These are phyloP conservation scores for Anastrepha ludens DNA, from an alignment of 1,140 invertebrate genomes.

Conservation along the genomic window DNA sequence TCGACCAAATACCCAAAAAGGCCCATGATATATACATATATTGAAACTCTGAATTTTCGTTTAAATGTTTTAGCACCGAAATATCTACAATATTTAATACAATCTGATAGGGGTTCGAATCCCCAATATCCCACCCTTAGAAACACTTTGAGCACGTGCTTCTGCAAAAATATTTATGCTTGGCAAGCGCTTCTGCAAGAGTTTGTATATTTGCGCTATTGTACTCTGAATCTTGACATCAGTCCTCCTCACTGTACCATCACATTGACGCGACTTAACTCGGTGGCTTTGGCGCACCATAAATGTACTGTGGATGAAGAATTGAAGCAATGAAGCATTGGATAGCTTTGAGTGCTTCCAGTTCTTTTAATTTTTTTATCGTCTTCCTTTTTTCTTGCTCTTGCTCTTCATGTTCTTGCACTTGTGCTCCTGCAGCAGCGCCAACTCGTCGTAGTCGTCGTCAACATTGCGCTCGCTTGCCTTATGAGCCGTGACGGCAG, in stretches of 20 bases:
- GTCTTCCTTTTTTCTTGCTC: not conserved
- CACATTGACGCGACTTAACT: not conserved
- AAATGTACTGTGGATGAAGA: constrained; percentile 5
- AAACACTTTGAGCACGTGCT: too few species aligned
- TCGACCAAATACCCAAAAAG: too few species aligned
- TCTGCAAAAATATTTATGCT: not conserved
- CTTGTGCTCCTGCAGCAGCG: constrained; percentile 3
- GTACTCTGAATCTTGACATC: not conserved
- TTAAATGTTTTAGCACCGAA: too few species aligned
- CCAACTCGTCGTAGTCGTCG: not conserved
- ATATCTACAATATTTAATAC: too few species aligned
- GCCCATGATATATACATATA: too few species aligned
- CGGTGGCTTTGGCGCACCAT: constrained; percentile 14
- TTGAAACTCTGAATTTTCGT: too few species aligned
- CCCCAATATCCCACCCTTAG: too few species aligned
- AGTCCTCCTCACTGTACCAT: not conserved
- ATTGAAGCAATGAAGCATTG: constrained; percentile 45
- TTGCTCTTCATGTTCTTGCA: constrained; percentile 8
- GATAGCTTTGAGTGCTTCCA: constrained; percentile 14
- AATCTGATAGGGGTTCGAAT: too few species aligned
- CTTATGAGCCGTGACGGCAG: constrained; percentile 46
- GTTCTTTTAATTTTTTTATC: not conserved
- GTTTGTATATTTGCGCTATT: not conserved
- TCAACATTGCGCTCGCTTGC: not conserved
- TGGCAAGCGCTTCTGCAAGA: not conserved